Evolutionary conservation across 1,140 invertebrate genomes (phyloP), one percentile per base, ranked within the genome.

Genomic region (Goniozus legneri): DNA sequence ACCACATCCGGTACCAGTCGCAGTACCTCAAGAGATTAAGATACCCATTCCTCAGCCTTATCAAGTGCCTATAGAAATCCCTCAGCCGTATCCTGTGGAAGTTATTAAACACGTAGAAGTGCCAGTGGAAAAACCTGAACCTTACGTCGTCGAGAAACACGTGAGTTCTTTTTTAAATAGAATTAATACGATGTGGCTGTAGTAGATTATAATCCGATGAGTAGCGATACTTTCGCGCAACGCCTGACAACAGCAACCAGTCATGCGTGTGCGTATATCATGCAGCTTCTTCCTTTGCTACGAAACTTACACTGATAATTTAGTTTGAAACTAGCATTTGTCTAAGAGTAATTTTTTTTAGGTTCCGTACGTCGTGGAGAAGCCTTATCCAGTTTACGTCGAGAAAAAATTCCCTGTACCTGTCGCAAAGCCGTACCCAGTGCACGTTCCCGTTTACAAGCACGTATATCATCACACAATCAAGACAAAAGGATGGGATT

Each of bases 361-460:
- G 45, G 84, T 87, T 34, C 86, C 86, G 15, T 85, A 86, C 61
- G 79, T 85, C 44, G 80, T 89, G 7, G 84, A 87, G 62, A 87
- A 87, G 67, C 87, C 86, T 16, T 88, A 87, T 78, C 85, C 67
- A 70, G 82, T 75, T 31, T 74, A 73, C 38, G 67, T 75, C 1
- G 70, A 73, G 47, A 75, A 74, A 50, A 74, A 72, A 49, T 73
- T 73, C 42, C 67, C 70, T 8, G 64, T 74, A 16, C 66, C 70
- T 13, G 63, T 75, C 4, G 66, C 67, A 39, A 88, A 87, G 66
- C 86, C 86, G 15, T 87, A 88, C 67, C 79, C 85, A 12, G 86
- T 88, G 48, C 85, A 87, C 51, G 82, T 86, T n/a, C 86, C 86
- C n/a, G 79, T 88, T 27, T 89, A 87, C 76, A 88, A 87, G 68